phyloP scores from a whole-genome alignment of 35 echinoderm and acorn worm genomes.

The Anneissia japonica region DNA sequence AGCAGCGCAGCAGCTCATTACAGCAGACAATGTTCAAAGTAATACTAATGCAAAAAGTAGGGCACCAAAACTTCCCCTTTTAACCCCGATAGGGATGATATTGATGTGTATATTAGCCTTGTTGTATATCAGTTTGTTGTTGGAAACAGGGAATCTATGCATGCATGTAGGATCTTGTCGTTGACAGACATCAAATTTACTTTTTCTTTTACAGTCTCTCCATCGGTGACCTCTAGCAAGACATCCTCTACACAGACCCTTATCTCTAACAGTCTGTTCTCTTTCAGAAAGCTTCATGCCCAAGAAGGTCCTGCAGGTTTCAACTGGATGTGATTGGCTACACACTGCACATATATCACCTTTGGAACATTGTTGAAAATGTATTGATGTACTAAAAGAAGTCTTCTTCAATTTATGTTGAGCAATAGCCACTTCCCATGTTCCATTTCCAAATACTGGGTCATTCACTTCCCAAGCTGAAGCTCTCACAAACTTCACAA shows the following conservation, averaged over 20 bases:
- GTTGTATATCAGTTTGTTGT: no score
- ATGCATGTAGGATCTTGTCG: constrained; percentile 41
- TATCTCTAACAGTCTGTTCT: constrained; percentile 13
- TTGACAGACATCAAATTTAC: constrained; percentile 34
- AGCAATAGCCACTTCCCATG: no score
- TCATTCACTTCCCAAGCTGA: neutral
- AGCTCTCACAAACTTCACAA: constrained; percentile 15
- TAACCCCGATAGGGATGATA: no score
- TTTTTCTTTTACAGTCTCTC: constrained; percentile 21
- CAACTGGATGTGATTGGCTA: neutral
- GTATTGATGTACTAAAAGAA: no score
- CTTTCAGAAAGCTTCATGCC: neutral
- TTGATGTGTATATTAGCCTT: no score
- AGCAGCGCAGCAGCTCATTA: no score
- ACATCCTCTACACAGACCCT: constrained; percentile 51
- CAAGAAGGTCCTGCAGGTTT: neutral
- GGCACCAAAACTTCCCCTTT: no score
- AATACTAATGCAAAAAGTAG: no score
- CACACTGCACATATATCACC: neutral
- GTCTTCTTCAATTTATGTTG: no score
- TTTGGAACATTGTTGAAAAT: no score
- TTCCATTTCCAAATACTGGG: constrained; percentile 11
- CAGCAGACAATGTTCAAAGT: no score
- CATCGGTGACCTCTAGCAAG: constrained; percentile 32
- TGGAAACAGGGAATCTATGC: constrained; percentile 33